Evolutionary conservation across 2,888 invertebrate species (phyloP).

Genomic region (Cantharis nigra): DNA sequence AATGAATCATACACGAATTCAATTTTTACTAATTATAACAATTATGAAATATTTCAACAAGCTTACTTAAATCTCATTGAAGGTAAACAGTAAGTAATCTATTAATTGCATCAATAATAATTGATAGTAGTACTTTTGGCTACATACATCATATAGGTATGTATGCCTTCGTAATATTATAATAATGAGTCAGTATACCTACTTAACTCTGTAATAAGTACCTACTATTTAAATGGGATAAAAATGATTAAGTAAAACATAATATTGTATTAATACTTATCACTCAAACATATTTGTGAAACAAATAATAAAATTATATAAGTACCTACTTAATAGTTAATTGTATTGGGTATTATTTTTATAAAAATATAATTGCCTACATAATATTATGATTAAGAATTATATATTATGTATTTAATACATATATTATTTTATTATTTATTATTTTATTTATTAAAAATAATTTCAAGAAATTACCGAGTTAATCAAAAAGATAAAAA

Average conservation of each 20-base stretch:
- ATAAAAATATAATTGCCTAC: background rate
- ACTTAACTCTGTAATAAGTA: background rate
- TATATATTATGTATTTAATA: too few relatives aligned
- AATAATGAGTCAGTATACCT: background rate
- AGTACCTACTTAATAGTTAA: background rate
- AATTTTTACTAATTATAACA: background rate
- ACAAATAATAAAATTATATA: background rate
- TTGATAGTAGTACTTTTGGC: background rate
- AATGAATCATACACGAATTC: background rate
- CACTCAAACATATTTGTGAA: background rate
- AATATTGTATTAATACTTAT: background rate
- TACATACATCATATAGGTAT: background rate
- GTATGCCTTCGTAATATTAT: background rate
- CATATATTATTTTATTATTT: too few relatives aligned
- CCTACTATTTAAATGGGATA: background rate
- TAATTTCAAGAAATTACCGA: background rate
- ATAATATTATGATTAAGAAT: too few relatives aligned
- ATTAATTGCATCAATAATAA: background rate
- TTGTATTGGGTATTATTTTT: background rate
- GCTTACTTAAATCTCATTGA: background rate
- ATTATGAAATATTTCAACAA: background rate
- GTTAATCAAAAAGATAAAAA: background rate
- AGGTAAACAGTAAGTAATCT: background rate
- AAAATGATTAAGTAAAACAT: background rate
- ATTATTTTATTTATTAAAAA: background rate